Conservation (phyloP, 2,797 vertebrate species). For the Echeneis naucrates region DNA sequence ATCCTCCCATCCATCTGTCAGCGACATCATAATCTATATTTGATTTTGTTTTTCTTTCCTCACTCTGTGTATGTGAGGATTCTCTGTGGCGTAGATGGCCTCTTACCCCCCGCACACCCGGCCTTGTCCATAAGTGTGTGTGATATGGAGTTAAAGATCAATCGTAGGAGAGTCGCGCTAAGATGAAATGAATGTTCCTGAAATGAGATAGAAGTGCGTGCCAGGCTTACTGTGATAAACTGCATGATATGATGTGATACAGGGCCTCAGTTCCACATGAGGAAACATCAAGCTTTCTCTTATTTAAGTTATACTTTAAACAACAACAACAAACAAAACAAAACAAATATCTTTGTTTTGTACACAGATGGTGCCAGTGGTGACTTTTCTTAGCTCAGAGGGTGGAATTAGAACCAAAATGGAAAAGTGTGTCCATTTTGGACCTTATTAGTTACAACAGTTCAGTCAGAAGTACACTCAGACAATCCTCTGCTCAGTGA, state of each 20-base stretch:
- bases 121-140: not conserved
- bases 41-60: conserved; percentile 4
- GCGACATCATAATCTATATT: not conserved
- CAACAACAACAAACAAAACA: too few species aligned
- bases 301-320: not conserved
- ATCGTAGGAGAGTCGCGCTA: not conserved
- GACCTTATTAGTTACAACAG: not conserved
- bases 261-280: not conserved
- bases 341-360: not conserved
- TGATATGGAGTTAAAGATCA: conserved; percentile 10
- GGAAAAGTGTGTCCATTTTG: conserved; percentile 8
- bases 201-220: conserved; percentile 6
- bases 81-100: not conserved
- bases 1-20: not conserved
- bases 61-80: not conserved
- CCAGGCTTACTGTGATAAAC: conserved; percentile 6
- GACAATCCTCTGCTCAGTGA: not conserved
- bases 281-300: not conserved
- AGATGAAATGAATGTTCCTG: conserved; percentile 9
- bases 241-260: not conserved
- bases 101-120: not conserved
- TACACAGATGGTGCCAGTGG: not conserved
- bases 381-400: conserved; percentile 2
- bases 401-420: not conserved
- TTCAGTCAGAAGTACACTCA: not conserved